Percentiles rank a stretch among this genome's conserved stretches.
These are phyloP conservation scores for Holothuria leucospilota DNA, from an alignment of 53 echinoderm and acorn worm genomes.

Conservation along the genomic window DNA sequence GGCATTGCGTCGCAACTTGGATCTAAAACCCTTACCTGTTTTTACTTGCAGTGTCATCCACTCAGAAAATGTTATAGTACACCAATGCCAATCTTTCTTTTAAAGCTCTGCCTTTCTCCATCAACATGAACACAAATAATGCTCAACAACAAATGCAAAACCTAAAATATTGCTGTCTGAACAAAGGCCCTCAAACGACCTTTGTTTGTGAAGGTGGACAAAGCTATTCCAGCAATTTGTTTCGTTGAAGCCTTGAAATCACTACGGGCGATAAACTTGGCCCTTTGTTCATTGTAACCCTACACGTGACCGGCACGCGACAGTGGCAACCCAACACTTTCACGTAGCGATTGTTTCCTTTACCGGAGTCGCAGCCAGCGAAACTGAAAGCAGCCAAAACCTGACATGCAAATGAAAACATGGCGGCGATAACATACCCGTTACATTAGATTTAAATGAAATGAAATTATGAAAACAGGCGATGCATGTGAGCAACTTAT, in stretches of 20 bases:
- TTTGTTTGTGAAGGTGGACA: constrained; percentile 28
- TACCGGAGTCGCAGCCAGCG: background rate
- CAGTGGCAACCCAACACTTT: constrained; percentile 6
- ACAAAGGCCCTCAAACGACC: constrained; percentile 19
- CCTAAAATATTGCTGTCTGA: background rate
- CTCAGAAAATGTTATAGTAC: no score
- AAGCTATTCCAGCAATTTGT: constrained; percentile 36
- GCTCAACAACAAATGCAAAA: constrained; percentile 3
- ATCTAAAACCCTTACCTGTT: no score
- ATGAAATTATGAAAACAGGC: no score
- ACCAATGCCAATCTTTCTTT: no score
- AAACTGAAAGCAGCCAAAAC: background rate
- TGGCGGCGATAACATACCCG: constrained; percentile 15
- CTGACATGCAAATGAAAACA: background rate
- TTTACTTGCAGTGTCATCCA: no score
- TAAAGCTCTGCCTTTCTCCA: no score
- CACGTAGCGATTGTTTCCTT: constrained; percentile 6
- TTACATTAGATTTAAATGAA: background rate
- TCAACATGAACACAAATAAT: no score
- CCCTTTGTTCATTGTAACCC: constrained; percentile 34
- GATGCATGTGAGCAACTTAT: no score
- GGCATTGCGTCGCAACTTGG: no score
- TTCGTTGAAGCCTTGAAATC: constrained; percentile 3
- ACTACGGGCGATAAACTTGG: background rate
- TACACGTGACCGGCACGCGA: constrained; percentile 42